Conservation (phyloP, 2,797 vertebrate species). For the Dicrostonyx torquatus region DNA sequence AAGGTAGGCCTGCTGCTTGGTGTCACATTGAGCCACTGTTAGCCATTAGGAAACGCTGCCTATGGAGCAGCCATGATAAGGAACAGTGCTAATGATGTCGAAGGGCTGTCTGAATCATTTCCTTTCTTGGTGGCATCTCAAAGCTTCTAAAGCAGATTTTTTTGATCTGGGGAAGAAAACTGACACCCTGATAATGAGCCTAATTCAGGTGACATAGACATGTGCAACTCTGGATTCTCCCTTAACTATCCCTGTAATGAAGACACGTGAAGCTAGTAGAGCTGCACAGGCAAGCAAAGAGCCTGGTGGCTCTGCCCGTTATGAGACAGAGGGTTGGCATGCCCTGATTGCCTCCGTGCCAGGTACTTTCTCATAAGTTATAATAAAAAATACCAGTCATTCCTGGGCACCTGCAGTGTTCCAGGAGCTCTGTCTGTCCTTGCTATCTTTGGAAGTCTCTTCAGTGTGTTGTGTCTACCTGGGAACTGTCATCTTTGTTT, state of each 20-base stretch:
- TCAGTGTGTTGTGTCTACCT: neutral
- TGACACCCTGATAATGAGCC: conserved; percentile 80
- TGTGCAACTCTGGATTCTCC: conserved; percentile 79
- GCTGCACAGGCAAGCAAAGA: neutral
- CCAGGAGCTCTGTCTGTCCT: neutral
- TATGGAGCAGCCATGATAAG: conserved; percentile 78
- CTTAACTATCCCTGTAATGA: conserved; percentile 79
- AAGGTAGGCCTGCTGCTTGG: conserved; percentile 27
- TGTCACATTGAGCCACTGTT: conserved; percentile 57
- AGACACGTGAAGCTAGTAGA: neutral
- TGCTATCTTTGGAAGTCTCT: neutral
- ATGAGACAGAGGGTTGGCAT: neutral
- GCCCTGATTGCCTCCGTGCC: neutral
- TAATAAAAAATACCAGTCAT: conserved; percentile 12
- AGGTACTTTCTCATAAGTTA: conserved; percentile 5
- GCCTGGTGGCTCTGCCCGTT: neutral
- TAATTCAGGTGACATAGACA: conserved; percentile 76
- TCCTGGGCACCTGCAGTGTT: neutral
- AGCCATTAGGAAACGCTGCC: conserved; percentile 68
- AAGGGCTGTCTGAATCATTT: conserved; percentile 85
- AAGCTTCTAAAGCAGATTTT: conserved; percentile 79
- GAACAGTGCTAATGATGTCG: conserved; percentile 77
- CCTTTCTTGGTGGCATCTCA: conserved; percentile 84
- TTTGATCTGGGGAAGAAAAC: conserved; percentile 80
- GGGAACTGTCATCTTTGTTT: neutral